Conservation (phyloP, 2,797 vertebrate genomes). For the Sebastes kiyomatsui region DNA sequence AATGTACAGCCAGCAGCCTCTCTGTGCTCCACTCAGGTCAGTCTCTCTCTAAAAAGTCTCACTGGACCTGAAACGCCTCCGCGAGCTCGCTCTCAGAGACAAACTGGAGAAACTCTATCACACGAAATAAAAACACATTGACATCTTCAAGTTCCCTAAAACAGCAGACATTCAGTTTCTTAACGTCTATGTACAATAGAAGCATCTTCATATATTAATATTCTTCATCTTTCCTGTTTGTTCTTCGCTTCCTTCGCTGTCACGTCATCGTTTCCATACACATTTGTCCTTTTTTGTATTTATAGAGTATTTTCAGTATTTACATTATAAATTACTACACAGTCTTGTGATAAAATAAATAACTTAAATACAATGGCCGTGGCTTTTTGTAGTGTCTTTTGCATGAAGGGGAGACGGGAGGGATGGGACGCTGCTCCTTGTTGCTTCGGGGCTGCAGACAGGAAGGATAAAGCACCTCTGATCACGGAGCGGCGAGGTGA, state of each 20-base stretch:
- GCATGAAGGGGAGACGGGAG: neutral
- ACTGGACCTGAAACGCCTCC: constrained; percentile 15
- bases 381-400: constrained; percentile 71
- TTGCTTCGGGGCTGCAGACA: constrained; percentile 7
- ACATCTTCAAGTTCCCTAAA: constrained; percentile 71
- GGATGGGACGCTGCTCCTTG: neutral
- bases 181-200: constrained; percentile 82
- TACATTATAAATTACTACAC: constrained; percentile 87
- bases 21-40: constrained; percentile 24
- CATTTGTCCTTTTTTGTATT: constrained; percentile 68
- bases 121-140: constrained; percentile 70
- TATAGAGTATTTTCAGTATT: constrained; percentile 82
- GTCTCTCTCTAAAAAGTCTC: constrained; percentile 14
- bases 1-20: constrained; percentile 29
- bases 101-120: constrained; percentile 61
- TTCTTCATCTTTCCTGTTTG: constrained; percentile 50
- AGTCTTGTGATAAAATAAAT: constrained; percentile 84
- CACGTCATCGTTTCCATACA: constrained; percentile 57
- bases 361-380: constrained; percentile 81
- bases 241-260: neutral
- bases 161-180: constrained; percentile 76
- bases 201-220: constrained; percentile 84
- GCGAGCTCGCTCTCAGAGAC: constrained; percentile 39
- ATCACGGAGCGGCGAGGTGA: neutral
- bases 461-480: neutral